These are phyloP conservation scores for Apodemus agrarius DNA, from an alignment of 2,797 vertebrate genomes.

Conservation along the genomic window DNA sequence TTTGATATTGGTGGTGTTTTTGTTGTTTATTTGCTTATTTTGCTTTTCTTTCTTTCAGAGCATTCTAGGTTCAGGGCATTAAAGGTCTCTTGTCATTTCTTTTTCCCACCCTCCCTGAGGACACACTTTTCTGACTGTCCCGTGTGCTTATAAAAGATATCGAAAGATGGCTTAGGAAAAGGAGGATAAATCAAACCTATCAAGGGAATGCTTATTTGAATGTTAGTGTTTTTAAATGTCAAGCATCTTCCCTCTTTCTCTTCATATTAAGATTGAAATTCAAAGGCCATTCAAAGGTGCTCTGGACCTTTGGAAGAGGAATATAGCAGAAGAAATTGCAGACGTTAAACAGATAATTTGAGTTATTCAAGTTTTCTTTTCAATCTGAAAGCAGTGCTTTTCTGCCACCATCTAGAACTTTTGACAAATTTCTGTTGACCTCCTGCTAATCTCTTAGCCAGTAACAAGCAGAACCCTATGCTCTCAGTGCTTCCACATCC, in stretches of 20 bases:
- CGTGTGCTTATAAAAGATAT: neutral
- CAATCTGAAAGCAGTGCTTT: slow-evolving; percentile 7
- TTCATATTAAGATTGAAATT: neutral
- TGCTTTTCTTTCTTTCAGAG: neutral
- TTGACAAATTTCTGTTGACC: neutral
- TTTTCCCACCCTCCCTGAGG: neutral
- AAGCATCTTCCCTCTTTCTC: neutral
- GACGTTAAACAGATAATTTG: neutral
- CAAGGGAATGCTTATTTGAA: neutral
- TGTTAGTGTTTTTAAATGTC: neutral
- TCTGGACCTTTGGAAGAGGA: neutral
- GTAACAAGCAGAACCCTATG: neutral
- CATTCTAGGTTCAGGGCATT: neutral
- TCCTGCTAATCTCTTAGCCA: slow-evolving; percentile 20
- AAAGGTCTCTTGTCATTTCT: neutral
- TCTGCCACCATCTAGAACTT: neutral
- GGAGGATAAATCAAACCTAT: neutral
- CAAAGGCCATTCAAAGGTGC: neutral
- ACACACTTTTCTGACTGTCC: neutral
- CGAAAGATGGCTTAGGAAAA: neutral
- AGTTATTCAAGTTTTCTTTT: slow-evolving; percentile 23
- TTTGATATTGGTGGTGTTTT: neutral
- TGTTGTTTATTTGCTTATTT: neutral
- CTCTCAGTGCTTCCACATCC: neutral
- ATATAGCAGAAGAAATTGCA: neutral